Percentiles rank a stretch among this genome's conserved stretches.
phyloP scores from a whole-genome alignment of 2,113 vertebrate genomes.

The Isurus oxyrinchus region DNA sequence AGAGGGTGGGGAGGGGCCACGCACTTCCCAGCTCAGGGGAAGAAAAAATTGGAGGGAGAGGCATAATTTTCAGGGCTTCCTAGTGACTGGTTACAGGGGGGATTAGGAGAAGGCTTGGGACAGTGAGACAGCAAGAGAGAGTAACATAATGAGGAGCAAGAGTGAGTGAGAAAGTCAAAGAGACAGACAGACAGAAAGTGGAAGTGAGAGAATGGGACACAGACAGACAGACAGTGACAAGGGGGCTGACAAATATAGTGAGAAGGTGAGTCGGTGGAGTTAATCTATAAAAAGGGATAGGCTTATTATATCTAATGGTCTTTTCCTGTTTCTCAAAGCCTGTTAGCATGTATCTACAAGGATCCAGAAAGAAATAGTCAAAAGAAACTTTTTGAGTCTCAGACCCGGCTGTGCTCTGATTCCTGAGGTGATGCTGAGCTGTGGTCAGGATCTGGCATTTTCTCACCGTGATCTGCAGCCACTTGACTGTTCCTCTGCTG shows the following conservation, averaged over 20 bases:
- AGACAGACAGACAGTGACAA: too few relatives aligned
- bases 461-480: conserved; percentile 59
- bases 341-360: neutral
- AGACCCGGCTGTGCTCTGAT: neutral
- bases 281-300: neutral
- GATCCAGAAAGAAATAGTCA: neutral
- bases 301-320: neutral
- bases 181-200: neutral
- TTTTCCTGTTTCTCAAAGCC: neutral
- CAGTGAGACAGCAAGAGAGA: too few relatives aligned
- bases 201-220: neutral
- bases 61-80: too few relatives aligned
- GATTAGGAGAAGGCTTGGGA: too few relatives aligned
- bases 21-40: too few relatives aligned
- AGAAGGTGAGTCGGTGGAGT: neutral
- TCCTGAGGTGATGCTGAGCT: neutral
- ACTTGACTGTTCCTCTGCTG: conserved; percentile 51
- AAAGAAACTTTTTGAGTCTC: neutral
- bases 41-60: too few relatives aligned
- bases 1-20: too few relatives aligned
- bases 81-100: too few relatives aligned
- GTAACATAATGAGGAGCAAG: neutral
- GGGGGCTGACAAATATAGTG: neutral
- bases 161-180: neutral
- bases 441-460: neutral